A percentile compares a stretch with the other conserved stretches of the same genome.
These are phyloP conservation scores for Vimba vimba DNA, from an alignment of 2,113 vertebrate genomes.

Conservation along the genomic window DNA sequence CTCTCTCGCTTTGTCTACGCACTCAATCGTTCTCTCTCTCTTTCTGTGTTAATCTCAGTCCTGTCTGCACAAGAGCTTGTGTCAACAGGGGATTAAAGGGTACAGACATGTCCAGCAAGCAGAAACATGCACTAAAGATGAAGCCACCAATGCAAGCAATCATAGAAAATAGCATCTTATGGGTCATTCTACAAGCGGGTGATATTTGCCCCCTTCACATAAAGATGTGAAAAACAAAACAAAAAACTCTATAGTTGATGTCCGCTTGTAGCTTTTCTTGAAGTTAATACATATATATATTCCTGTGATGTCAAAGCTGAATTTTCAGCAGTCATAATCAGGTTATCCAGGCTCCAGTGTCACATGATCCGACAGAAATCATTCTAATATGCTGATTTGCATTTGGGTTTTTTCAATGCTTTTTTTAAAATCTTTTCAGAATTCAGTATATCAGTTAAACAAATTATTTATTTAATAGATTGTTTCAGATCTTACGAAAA, in stretches of 20 bases:
- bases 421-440: neutral
- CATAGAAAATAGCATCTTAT: conserved; percentile 6
- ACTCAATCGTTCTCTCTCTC: conserved; percentile 42
- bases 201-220: neutral
- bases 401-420: too few relatives aligned
- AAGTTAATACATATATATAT: too few relatives aligned
- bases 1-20: conserved; percentile 23
- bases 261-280: neutral
- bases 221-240: neutral
- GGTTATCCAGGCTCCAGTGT: too few relatives aligned
- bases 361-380: neutral
- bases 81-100: conserved; percentile 73
- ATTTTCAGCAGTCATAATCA: neutral
- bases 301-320: neutral
- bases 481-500: neutral
- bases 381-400: neutral
- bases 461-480: too few relatives aligned
- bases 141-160: neutral
- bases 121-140: conserved; percentile 27
- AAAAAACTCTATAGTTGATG: neutral
- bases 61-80: conserved; percentile 66
- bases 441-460: neutral
- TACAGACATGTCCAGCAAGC: conserved; percentile 56
- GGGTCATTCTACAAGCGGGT: neutral
- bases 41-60: conserved; percentile 66